A percentile compares a stretch with the other conserved stretches of the same genome.
Evolutionary conservation across 1,140 invertebrate genomes (phyloP).

Genomic region (Sminthurides bifidus): DNA sequence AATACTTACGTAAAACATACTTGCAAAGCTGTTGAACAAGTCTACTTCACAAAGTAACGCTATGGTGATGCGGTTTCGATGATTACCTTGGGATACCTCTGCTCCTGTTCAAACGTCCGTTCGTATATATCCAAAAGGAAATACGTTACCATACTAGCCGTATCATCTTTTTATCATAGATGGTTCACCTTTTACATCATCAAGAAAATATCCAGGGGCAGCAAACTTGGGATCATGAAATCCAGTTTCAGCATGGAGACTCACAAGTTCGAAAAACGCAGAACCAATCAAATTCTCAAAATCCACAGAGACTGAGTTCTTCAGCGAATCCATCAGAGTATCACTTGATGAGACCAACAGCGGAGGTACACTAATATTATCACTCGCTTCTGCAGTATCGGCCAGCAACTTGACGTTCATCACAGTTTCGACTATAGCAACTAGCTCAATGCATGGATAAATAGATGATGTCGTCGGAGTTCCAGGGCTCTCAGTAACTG

Average conservation of each 20-base stretch:
- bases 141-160: constrained; percentile 7
- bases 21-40: neutral
- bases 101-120: constrained; percentile 22
- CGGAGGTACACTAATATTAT: neutral
- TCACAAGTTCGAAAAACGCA: constrained; percentile 18
- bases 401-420: constrained; percentile 16
- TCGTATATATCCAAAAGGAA: constrained; percentile 29
- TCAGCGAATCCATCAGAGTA: constrained; percentile 3
- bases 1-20: neutral
- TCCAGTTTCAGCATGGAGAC: constrained; percentile 7
- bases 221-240: constrained; percentile 1
- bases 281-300: constrained; percentile 12
- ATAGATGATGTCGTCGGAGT: neutral
- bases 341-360: neutral
- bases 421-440: constrained; percentile 16
- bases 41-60: constrained; percentile 5
- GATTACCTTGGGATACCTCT: constrained; percentile 53
- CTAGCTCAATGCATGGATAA: constrained; percentile 4
- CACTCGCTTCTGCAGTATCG: neutral
- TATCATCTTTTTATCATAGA: constrained; percentile 1
- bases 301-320: neutral
- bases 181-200: neutral
- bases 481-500: neutral
- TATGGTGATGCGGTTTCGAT: neutral
- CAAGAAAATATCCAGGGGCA: neutral